Conservation (phyloP, 2,113 vertebrate species). For the Aptenodytes forsteri region DNA sequence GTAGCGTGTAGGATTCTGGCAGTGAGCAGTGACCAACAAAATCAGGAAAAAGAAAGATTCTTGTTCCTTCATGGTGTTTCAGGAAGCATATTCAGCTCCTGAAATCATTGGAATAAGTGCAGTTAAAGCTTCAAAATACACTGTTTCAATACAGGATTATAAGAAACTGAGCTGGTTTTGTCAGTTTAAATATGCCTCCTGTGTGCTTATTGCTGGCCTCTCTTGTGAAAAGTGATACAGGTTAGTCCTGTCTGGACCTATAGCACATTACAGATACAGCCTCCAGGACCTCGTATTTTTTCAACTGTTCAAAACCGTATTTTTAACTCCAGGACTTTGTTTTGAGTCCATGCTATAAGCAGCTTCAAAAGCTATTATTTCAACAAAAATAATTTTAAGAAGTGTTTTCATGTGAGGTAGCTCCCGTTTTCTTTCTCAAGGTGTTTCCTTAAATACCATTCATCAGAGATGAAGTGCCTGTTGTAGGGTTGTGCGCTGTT, state of each 20-base stretch:
- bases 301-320: not conserved
- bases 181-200: not conserved
- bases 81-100: not conserved
- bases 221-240: not conserved
- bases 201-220: not conserved
- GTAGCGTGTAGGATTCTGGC: not conserved
- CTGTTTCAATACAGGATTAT: not conserved
- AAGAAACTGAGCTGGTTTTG: not conserved
- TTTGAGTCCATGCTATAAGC: not conserved
- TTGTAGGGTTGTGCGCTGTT: not conserved
- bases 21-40: not conserved
- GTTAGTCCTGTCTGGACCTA: not conserved
- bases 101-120: not conserved
- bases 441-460: not conserved
- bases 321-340: not conserved
- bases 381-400: not conserved
- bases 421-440: not conserved
- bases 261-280: not conserved
- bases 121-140: not conserved
- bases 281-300: not conserved
- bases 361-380: not conserved
- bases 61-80: not conserved
- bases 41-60: not conserved
- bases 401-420: not conserved
- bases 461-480: not conserved